A percentile compares a stretch with the other conserved stretches of the same genome.
Conservation (phyloP, 1,140 invertebrate species). For the Drosophila prosaltans region DNA sequence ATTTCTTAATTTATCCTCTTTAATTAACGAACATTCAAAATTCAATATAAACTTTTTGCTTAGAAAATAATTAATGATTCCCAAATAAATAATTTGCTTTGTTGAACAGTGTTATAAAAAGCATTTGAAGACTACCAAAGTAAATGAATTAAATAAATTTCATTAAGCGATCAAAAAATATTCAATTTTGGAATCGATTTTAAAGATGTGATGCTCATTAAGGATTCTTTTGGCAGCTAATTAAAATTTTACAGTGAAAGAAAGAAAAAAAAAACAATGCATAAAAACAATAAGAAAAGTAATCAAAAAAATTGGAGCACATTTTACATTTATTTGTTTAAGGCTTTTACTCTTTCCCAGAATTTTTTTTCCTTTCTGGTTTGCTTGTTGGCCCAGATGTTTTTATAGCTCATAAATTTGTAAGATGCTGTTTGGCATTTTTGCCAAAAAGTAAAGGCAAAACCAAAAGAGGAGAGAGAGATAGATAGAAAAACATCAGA, state of each 20-base stretch:
- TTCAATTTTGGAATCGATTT: not conserved
- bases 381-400: conserved; percentile 58
- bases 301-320: conserved; percentile 74
- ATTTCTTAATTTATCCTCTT: too few species aligned
- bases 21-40: too few species aligned
- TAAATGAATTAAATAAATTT: conserved; percentile 62
- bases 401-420: conserved; percentile 82
- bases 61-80: too few species aligned
- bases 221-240: conserved; percentile 75
- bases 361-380: not conserved
- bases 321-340: conserved; percentile 54
- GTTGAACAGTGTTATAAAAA: conserved; percentile 20
- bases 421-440: conserved; percentile 74
- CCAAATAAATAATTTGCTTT: not conserved
- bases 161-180: conserved; percentile 25
- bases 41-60: too few species aligned
- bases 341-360: not conserved
- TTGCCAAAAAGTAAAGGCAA: conserved; percentile 14
- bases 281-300: conserved; percentile 80
- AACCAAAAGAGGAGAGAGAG: conserved; percentile 11
- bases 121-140: too few species aligned
- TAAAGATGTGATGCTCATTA: conserved; percentile 31
- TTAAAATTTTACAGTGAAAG: conserved; percentile 52
- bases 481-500: conserved; percentile 66
- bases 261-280: conserved; percentile 3